A percentile compares a stretch with the other conserved stretches of the same genome.
phyloP scores from a whole-genome alignment of 1,140 invertebrate genomes.

The Limonius californicus region DNA sequence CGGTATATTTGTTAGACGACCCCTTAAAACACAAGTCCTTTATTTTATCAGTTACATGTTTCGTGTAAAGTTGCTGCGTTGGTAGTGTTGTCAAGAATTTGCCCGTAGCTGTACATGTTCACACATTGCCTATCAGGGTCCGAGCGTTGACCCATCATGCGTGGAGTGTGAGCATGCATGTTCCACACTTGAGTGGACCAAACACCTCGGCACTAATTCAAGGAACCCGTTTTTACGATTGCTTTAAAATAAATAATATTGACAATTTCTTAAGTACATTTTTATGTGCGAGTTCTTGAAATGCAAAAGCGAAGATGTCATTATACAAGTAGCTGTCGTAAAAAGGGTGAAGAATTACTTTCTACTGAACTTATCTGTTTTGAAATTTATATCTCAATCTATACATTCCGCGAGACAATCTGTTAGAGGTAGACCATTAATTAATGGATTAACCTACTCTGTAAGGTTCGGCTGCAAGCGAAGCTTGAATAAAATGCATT shows the following conservation, averaged over 20 bases:
- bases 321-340: no score
- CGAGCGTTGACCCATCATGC: conserved; percentile 20
- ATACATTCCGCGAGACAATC: no score
- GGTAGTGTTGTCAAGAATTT: conserved; percentile 16
- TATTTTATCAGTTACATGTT: not conserved
- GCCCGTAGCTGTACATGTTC: conserved; percentile 17
- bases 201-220: conserved; percentile 16
- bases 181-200: conserved; percentile 14
- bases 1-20: no score
- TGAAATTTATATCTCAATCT: no score
- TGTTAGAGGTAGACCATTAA: no score
- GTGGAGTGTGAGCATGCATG: conserved; percentile 16
- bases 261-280: conserved; percentile 1
- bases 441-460: no score
- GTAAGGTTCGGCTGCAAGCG: no score
- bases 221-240: conserved; percentile 12
- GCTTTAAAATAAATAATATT: conserved; percentile 15
- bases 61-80: not conserved
- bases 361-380: no score
- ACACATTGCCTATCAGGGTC: conserved; percentile 20
- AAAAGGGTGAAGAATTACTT: no score
- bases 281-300: not conserved
- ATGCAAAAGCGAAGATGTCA: no score
- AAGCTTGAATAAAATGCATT: no score
- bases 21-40: not conserved